phyloP scores from a whole-genome alignment of 1,140 invertebrate species.

The Triops cancriformis region DNA sequence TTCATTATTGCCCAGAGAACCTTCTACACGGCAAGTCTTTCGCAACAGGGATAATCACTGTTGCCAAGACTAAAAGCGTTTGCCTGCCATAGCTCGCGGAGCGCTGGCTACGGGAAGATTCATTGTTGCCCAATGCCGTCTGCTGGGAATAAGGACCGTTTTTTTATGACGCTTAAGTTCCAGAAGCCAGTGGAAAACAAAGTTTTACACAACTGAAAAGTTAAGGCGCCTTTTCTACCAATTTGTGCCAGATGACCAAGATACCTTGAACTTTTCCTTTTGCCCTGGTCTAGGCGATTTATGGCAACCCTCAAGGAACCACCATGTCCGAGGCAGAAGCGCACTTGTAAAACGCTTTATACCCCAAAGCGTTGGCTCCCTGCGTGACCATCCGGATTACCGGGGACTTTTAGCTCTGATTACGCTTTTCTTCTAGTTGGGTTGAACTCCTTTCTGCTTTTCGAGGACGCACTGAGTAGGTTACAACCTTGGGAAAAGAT shows the following conservation, averaged over 20 bases:
- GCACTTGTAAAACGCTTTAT: neutral
- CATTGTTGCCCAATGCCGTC: too few relatives aligned
- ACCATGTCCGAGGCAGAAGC: neutral
- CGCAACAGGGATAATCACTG: too few relatives aligned
- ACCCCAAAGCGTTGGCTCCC: neutral
- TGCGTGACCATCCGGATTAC: neutral
- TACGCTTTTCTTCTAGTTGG: neutral
- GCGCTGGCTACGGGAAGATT: too few relatives aligned
- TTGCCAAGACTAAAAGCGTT: too few relatives aligned
- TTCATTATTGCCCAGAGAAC: too few relatives aligned
- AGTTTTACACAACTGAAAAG: too few relatives aligned
- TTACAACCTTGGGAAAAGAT: neutral
- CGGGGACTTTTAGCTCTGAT: neutral
- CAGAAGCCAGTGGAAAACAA: too few relatives aligned
- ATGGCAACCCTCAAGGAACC: neutral
- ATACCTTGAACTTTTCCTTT: neutral
- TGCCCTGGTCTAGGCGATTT: neutral
- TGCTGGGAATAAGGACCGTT: too few relatives aligned
- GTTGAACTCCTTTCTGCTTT: neutral
- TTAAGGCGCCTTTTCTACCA: too few relatives aligned
- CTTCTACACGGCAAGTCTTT: too few relatives aligned
- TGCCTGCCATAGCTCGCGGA: too few relatives aligned
- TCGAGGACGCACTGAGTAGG: neutral
- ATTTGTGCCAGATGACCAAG: neutral
- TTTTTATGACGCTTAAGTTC: too few relatives aligned